phyloP scores from a whole-genome alignment of 2,113 vertebrate genomes.

The Psephotus haematonotus region DNA sequence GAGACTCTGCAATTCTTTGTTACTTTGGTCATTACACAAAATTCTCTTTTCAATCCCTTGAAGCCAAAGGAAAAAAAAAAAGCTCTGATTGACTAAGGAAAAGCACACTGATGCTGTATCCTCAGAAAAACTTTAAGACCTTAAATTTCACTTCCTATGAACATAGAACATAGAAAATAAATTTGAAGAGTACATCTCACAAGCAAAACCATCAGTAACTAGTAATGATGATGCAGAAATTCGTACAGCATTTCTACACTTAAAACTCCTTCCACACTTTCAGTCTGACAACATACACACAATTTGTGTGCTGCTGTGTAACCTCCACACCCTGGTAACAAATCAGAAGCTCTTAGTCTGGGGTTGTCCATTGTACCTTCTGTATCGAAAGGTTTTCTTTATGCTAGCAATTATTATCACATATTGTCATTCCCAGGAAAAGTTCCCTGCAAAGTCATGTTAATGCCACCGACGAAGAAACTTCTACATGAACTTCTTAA shows the following conservation, averaged over 20 bases:
- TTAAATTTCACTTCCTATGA: neutral
- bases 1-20: neutral
- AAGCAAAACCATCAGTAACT: neutral
- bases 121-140: neutral
- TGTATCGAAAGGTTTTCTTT: neutral
- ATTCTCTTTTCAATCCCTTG: neutral
- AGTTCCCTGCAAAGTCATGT: neutral
- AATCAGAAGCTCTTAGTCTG: neutral
- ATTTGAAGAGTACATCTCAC: neutral
- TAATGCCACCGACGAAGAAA: neutral
- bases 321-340: neutral
- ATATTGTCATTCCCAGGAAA: neutral
- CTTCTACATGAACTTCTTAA: neutral
- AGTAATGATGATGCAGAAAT: neutral
- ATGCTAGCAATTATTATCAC: neutral
- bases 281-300: neutral
- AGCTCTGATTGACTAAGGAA: neutral
- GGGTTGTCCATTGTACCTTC: neutral
- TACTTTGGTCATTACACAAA: neutral
- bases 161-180: neutral
- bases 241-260: neutral
- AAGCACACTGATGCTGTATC: neutral
- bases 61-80: neutral
- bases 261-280: neutral
- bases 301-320: neutral